Conservation (phyloP, 35 echinoderm and acorn worm species). For the Apostichopus californicus region DNA sequence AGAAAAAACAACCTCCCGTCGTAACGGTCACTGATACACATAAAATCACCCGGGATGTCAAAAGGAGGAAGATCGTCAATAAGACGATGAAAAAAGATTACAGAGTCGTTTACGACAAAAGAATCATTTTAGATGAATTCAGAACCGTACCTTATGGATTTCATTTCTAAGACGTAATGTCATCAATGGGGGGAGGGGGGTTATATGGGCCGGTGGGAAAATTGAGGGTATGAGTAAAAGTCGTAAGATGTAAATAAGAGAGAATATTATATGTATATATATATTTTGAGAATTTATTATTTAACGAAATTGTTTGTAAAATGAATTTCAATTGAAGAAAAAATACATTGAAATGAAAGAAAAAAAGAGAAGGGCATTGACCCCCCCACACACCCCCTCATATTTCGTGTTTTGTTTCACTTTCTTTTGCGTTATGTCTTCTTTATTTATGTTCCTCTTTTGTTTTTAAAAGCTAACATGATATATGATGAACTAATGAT, state of each 20-base stretch:
- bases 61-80: slow-evolving; percentile 42
- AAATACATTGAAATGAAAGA: too few relatives aligned
- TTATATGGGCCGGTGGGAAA: not conserved
- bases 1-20: not conserved
- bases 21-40: slow-evolving; percentile 47
- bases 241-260: not conserved
- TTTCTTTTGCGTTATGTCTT: not conserved
- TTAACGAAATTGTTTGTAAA: not conserved
- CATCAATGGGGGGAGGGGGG: not conserved
- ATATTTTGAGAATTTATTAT: not conserved
- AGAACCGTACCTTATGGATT: slow-evolving; percentile 69
- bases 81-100: slow-evolving; percentile 67
- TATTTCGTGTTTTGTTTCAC: too few relatives aligned
- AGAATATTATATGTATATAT: not conserved
- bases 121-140: slow-evolving; percentile 53
- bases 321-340: not conserved
- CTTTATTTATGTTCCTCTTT: not conserved
- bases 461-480: not conserved
- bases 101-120: slow-evolving; percentile 74
- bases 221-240: not conserved
- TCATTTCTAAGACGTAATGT: not conserved
- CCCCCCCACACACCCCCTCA: too few relatives aligned
- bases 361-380: too few relatives aligned
- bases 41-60: slow-evolving; percentile 61
- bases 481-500: not conserved